phyloP scores from a whole-genome alignment of 2,113 vertebrate genomes.

The Mirza zaza region DNA sequence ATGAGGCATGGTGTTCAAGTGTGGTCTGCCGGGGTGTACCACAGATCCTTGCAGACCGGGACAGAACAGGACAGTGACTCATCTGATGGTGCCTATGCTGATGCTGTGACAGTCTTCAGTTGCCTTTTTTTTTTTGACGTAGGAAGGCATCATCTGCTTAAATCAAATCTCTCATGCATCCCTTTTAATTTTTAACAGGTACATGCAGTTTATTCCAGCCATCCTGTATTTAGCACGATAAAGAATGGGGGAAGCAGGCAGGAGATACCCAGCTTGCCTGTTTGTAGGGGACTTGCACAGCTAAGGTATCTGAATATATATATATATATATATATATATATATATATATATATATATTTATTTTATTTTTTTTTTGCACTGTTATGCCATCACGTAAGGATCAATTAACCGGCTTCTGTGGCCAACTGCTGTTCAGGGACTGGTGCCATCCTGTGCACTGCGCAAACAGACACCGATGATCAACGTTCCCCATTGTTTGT shows the following conservation, averaged over 20 bases:
- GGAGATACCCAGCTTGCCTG: not conserved
- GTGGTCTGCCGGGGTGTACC: not conserved
- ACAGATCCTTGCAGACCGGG: constrained; percentile 34
- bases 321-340: no score
- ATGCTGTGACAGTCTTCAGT: constrained; percentile 52
- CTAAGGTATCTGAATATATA: not conserved
- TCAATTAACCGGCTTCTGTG: not conserved
- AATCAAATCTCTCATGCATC: constrained; percentile 33
- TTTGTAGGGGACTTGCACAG: not conserved
- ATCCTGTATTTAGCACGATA: not conserved
- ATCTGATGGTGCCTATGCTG: constrained; percentile 41
- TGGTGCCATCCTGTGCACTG: constrained; percentile 35
- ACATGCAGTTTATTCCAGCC: constrained; percentile 45
- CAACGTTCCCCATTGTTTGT: constrained; percentile 75
- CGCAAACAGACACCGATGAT: constrained; percentile 75
- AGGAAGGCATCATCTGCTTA: constrained; percentile 59
- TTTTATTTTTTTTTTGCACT: not conserved
- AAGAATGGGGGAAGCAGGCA: constrained; percentile 47
- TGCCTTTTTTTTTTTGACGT: constrained; percentile 57
- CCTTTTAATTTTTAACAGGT: constrained; percentile 58
- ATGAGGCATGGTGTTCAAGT: fast-evolving
- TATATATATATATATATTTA: no score
- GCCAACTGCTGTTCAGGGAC: constrained; percentile 36
- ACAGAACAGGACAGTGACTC: constrained; percentile 42
- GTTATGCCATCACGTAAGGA: not conserved